Percentiles rank a stretch among this genome's conserved stretches.
These are phyloP conservation scores for Xanthorhoe designata DNA, from an alignment of 2,888 invertebrate genomes.

Conservation along the genomic window DNA sequence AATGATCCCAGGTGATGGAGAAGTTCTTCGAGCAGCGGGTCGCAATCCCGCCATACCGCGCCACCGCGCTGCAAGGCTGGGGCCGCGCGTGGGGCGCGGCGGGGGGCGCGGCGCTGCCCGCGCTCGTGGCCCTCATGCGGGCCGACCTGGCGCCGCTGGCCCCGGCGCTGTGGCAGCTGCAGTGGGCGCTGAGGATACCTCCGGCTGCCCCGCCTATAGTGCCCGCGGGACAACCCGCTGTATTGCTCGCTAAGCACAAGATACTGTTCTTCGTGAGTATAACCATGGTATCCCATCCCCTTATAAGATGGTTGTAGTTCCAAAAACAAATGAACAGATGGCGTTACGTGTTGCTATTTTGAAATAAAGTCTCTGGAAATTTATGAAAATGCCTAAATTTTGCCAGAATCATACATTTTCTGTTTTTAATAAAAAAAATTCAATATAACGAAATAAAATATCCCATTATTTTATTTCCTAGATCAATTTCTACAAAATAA, in stretches of 20 bases:
- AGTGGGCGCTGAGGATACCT: constrained; percentile 96
- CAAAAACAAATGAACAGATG: too few relatives aligned
- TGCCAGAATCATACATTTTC: too few relatives aligned
- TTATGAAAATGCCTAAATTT: too few relatives aligned
- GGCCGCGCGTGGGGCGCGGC: constrained; percentile 93
- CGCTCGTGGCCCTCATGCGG: constrained; percentile 95
- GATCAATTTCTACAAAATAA: too few relatives aligned
- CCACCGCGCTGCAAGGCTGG: constrained; percentile 94
- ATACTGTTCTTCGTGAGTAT: constrained; percentile 95
- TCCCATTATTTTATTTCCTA: too few relatives aligned
- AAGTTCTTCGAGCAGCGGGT: constrained; percentile 96
- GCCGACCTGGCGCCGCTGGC: constrained; percentile 85
- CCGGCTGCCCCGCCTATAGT: constrained; percentile 95
- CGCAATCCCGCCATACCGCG: constrained; percentile 95
- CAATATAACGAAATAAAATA: too few relatives aligned
- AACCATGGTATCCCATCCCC: neutral
- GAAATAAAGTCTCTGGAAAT: too few relatives aligned
- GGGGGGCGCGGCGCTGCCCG: constrained; percentile 94
- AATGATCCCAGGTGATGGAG: constrained; percentile 89
- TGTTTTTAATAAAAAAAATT: too few relatives aligned
- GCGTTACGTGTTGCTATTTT: too few relatives aligned
- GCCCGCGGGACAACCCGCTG: constrained; percentile 95
- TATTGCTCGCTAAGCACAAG: constrained; percentile 93
- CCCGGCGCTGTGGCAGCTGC: constrained; percentile 92
- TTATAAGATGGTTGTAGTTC: too few relatives aligned